Conservation (phyloP, 2,113 vertebrate genomes). For the Rhynchopsitta pachyrhyncha region DNA sequence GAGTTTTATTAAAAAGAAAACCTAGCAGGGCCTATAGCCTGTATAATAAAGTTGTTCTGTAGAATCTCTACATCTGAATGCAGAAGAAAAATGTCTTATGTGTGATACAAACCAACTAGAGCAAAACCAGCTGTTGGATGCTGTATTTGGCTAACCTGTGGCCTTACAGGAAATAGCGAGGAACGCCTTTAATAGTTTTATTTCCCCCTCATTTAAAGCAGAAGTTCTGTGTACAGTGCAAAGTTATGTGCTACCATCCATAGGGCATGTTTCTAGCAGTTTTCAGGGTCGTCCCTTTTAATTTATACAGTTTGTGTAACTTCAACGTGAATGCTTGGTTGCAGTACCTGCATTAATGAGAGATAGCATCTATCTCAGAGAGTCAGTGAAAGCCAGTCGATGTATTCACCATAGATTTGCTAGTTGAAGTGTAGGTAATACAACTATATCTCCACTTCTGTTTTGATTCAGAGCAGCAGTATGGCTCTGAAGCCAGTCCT, state of each 20-base stretch:
- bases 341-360: not conserved
- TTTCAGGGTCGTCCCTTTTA: not conserved
- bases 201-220: constrained; percentile 43
- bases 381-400: not conserved
- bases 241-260: not conserved
- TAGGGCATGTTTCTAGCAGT: not conserved
- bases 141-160: constrained; percentile 5
- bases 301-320: not conserved
- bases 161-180: not conserved
- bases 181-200: not conserved
- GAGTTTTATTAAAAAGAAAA: constrained; percentile 50
- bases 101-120: not conserved
- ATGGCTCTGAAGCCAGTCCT: not conserved
- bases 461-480: not conserved
- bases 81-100: not conserved
- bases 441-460: fast-evolving
- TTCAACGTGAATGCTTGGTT: not conserved
- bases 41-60: constrained; percentile 6
- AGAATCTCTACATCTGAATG: not conserved
- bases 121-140: not conserved
- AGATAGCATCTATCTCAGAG: not conserved
- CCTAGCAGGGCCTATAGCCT: constrained; percentile 6
- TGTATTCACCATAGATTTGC: constrained; percentile 5
- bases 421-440: not conserved
- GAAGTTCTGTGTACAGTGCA: not conserved